Percentiles rank a stretch among this genome's conserved stretches.
These are phyloP conservation scores for Bombus polaris DNA, from an alignment of 1,140 invertebrate genomes.

Conservation along the genomic window DNA sequence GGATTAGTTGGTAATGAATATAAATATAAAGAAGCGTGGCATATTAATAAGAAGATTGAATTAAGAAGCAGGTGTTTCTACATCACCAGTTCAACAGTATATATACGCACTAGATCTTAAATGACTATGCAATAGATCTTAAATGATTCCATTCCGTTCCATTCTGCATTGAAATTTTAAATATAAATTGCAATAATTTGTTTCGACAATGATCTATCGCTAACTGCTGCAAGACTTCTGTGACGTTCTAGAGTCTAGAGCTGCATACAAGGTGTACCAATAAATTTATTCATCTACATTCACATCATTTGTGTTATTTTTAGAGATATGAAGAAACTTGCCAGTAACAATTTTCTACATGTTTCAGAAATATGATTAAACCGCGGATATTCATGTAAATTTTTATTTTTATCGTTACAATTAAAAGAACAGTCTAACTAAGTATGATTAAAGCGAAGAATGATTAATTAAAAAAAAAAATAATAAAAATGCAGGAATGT, in stretches of 20 bases:
- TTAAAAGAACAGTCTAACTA: background rate
- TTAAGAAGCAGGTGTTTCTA: background rate
- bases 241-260: background rate
- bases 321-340: background rate
- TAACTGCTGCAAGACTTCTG: background rate
- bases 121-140: background rate
- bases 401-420: background rate
- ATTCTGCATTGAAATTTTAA: background rate
- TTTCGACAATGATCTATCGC: background rate
- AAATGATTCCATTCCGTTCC: background rate
- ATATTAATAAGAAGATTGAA: background rate
- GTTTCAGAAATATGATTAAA: background rate
- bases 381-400: background rate
- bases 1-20: background rate
- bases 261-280: background rate
- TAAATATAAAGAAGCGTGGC: background rate
- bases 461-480: background rate
- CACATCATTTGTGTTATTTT: background rate
- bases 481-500: background rate
- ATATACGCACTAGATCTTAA: background rate
- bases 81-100: background rate
- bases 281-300: background rate
- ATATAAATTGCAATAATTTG: background rate
- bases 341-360: background rate
- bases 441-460: background rate